Evolutionary conservation across 1,140 invertebrate genomes (phyloP).

Genomic region (Platorchestia sp.): DNA sequence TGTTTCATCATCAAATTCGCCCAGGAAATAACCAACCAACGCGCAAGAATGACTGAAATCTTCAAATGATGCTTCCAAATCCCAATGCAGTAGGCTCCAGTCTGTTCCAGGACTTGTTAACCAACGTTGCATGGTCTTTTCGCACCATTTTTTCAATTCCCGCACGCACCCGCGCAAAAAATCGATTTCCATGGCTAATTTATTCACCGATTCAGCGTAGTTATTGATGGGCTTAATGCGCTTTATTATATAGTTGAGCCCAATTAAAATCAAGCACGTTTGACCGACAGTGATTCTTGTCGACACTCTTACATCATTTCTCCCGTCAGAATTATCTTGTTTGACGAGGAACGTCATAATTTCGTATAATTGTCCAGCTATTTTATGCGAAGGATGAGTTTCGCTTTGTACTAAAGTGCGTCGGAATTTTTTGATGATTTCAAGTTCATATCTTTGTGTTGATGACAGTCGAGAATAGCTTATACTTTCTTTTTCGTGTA

Average conservation of each 20-base stretch:
- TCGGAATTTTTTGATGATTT: neutral
- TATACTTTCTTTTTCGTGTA: neutral
- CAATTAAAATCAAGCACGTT: neutral
- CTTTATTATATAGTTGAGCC: neutral
- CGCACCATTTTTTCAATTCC: neutral
- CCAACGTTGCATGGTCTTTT: neutral
- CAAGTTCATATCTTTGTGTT: neutral
- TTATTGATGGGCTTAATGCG: neutral
- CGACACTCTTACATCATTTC: neutral
- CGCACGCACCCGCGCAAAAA: neutral
- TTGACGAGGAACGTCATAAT: neutral
- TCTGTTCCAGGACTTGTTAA: neutral
- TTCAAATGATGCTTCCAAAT: neutral
- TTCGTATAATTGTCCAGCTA: neutral
- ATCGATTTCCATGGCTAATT: neutral
- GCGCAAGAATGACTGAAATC: neutral
- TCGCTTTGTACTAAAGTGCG: neutral
- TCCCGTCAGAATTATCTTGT: neutral
- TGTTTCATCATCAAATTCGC: neutral
- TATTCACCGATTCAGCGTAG: neutral
- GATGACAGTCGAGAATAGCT: no score
- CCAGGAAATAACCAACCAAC: neutral
- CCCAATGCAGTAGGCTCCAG: neutral
- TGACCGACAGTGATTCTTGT: neutral
- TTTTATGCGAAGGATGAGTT: neutral